Percentiles rank a stretch among this genome's conserved stretches.
Conservation (phyloP, 2,888 invertebrate species). For the Trypoxylon attenuatum region DNA sequence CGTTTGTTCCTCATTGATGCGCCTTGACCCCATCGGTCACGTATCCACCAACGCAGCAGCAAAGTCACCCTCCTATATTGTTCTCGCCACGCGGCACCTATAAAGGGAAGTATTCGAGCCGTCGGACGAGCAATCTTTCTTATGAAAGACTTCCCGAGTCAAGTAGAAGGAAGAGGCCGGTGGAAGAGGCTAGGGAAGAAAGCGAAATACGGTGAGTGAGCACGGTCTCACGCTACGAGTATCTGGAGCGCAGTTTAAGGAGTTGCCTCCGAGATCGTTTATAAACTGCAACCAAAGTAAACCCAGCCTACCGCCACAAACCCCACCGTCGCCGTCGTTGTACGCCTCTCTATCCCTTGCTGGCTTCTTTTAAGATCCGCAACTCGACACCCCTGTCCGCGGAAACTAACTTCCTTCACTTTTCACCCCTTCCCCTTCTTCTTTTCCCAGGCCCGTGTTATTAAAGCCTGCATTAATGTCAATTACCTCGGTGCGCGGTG, state of each 20-base stretch:
- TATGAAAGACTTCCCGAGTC: constrained; percentile 2
- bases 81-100: not conserved
- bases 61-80: not conserved
- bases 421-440: not conserved
- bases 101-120: too few species aligned
- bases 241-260: constrained; percentile 5
- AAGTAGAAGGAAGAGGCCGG: not conserved
- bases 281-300: constrained; percentile 11
- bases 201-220: not conserved
- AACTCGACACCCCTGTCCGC: not conserved
- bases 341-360: not conserved
- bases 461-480: not conserved
- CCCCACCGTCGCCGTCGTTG: not conserved
- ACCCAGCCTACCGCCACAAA: not conserved
- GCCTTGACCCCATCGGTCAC: not conserved
- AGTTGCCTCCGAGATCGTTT: not conserved
- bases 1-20: constrained; percentile 4
- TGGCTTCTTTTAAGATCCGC: not conserved
- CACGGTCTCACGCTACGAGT: not conserved
- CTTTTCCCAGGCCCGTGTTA: not conserved
- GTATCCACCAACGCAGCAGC: too few species aligned
- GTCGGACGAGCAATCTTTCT: constrained; percentile 6
- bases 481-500: not conserved
- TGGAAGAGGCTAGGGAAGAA: not conserved
- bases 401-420: not conserved